Conservation (phyloP, 2,888 invertebrate genomes). For the Temnothorax unifasciatus region DNA sequence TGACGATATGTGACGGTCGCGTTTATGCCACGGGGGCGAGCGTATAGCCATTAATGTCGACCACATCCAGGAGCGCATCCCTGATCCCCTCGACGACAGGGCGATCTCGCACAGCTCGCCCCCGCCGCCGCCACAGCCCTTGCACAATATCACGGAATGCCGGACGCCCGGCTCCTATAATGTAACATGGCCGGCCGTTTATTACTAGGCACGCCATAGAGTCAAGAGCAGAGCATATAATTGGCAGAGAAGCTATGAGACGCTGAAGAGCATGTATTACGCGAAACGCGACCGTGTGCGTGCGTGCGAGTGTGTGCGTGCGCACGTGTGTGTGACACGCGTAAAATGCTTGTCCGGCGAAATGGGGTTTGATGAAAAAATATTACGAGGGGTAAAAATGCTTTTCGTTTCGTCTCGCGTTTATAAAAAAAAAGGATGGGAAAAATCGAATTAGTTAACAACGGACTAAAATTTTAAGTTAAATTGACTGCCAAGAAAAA, state of each 20-base stretch:
- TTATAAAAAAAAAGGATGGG: not conserved
- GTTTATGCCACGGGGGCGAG: slow-evolving; percentile 60
- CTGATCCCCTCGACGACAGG: slow-evolving; percentile 68
- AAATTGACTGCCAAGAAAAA: not conserved
- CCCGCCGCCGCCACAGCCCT: slow-evolving; percentile 53
- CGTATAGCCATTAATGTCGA: slow-evolving; percentile 79
- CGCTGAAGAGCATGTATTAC: slow-evolving; percentile 39
- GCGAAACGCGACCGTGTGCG: not conserved
- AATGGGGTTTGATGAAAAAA: slow-evolving; percentile 50
- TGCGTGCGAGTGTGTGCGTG: no score
- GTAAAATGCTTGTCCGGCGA: slow-evolving; percentile 27
- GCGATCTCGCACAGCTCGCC: slow-evolving; percentile 53
- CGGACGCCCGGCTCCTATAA: slow-evolving; percentile 69
- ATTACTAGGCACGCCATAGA: slow-evolving; percentile 65
- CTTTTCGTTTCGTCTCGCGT: not conserved
- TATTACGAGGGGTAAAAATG: slow-evolving; percentile 4
- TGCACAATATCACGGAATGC: slow-evolving; percentile 73
- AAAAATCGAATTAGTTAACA: not conserved
- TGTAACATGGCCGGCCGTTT: slow-evolving; percentile 74
- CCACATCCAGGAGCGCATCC: slow-evolving; percentile 77
- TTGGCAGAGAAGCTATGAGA: slow-evolving; percentile 53
- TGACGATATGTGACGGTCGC: slow-evolving; percentile 56
- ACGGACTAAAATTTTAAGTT: not conserved
- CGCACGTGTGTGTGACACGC: not conserved
- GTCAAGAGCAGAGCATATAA: slow-evolving; percentile 56